Percentiles rank a stretch among this genome's conserved stretches.
phyloP scores from a whole-genome alignment of 2,888 invertebrate genomes.

The Morinoia aosen region DNA sequence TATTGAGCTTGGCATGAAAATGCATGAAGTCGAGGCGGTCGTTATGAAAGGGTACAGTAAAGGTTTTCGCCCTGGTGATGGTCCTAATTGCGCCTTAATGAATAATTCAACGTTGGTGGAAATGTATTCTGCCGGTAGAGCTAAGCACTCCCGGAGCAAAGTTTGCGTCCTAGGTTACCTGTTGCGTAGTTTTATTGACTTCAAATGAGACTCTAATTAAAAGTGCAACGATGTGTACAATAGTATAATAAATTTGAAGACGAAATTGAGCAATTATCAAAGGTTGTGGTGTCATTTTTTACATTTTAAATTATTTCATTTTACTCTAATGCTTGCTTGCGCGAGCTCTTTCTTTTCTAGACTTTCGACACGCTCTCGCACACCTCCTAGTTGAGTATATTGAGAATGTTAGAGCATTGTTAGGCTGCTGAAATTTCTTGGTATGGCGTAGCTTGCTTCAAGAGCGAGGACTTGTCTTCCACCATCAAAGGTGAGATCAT shows the following conservation, averaged over 20 bases:
- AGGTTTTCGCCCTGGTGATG: not conserved
- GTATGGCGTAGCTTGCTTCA: not conserved
- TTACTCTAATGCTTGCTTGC: not conserved
- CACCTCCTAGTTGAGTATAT: not conserved
- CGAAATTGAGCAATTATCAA: not conserved
- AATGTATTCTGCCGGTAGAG: not conserved
- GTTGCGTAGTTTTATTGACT: not conserved
- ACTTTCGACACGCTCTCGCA: not conserved
- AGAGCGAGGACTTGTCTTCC: not conserved
- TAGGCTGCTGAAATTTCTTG: not conserved
- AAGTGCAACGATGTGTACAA: not conserved
- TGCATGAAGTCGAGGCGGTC: not conserved
- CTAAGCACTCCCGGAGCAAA: not conserved
- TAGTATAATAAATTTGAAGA: not conserved
- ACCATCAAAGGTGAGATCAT: not conserved
- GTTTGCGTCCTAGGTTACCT: not conserved
- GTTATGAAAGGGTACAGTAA: not conserved
- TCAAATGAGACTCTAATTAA: not conserved
- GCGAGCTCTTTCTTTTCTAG: not conserved
- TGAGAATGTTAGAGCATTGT: not conserved
- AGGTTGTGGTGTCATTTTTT: not conserved
- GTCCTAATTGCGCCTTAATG: not conserved
- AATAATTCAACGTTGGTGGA: not conserved
- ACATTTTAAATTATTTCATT: not conserved
- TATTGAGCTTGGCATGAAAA: not conserved